Conservation (phyloP, 2,113 vertebrate genomes). For the Crotalus viridis region DNA sequence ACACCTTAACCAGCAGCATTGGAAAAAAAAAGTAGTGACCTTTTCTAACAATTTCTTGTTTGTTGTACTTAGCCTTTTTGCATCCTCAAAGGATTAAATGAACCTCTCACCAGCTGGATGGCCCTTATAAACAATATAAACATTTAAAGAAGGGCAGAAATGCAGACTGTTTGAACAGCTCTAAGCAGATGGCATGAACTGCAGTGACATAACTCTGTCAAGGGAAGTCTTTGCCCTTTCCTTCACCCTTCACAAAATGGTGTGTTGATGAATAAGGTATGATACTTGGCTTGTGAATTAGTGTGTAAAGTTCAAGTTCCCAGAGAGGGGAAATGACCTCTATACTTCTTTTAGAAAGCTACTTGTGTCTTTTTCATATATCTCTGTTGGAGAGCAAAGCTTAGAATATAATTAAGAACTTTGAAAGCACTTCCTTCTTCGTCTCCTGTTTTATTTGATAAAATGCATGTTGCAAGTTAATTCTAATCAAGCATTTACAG, state of each 20-base stretch:
- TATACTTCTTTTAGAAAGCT: constrained; percentile 19
- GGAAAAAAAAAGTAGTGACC: constrained; percentile 26
- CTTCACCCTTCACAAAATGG: constrained; percentile 11
- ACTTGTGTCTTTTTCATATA: rapidly evolving
- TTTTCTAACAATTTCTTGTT: constrained; percentile 19
- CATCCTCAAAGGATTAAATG: constrained; percentile 12
- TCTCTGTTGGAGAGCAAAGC: not conserved
- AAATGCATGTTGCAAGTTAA: not conserved
- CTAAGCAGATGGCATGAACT: not conserved
- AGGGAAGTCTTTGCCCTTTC: not conserved
- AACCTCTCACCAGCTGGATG: constrained; percentile 1
- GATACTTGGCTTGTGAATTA: not conserved
- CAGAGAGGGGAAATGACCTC: not conserved
- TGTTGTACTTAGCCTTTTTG: constrained; percentile 14
- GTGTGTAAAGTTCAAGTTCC: not conserved
- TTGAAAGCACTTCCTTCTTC: not conserved
- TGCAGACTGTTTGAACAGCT: not conserved
- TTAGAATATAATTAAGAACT: not conserved
- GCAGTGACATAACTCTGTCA: not conserved
- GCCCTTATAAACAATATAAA: constrained; percentile 10
- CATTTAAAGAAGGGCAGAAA: constrained; percentile 6
- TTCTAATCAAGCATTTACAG: not conserved
- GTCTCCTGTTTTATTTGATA: not conserved
- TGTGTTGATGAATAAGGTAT: constrained; percentile 13
- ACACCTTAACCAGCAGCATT: constrained; percentile 27